Evolutionary conservation across 2,888 invertebrate genomes (phyloP).

Genomic region (Tenthredo livida): DNA sequence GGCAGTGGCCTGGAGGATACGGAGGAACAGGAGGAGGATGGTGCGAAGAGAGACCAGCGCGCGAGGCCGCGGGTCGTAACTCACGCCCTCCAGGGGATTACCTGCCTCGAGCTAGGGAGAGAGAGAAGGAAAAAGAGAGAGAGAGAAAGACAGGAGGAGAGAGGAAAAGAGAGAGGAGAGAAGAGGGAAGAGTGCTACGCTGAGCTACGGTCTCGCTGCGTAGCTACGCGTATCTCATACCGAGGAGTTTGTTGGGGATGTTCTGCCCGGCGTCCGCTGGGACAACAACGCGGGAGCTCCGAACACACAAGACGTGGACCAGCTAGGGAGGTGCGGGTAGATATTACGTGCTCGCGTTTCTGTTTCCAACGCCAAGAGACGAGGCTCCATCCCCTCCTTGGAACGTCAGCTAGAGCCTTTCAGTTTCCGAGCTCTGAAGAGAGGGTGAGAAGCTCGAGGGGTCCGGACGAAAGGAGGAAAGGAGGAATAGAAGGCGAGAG

Average conservation of each 20-base stretch:
- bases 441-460: slow-evolving; percentile 19
- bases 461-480: background rate
- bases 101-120: slow-evolving; percentile 70
- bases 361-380: slow-evolving; percentile 28
- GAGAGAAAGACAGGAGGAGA: slow-evolving; percentile 53
- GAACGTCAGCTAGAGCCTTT: background rate
- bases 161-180: slow-evolving; percentile 56
- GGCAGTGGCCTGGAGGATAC: slow-evolving; percentile 54
- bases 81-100: slow-evolving; percentile 79
- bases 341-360: slow-evolving; percentile 47
- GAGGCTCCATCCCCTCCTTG: background rate
- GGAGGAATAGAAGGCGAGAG: slow-evolving; percentile 35
- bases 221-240: slow-evolving; percentile 78
- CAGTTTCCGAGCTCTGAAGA: background rate
- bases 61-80: slow-evolving; percentile 66
- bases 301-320: slow-evolving; percentile 48
- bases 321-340: slow-evolving; percentile 20
- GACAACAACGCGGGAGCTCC: slow-evolving; percentile 50
- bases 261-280: slow-evolving; percentile 50
- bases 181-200: slow-evolving; percentile 64
- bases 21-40: slow-evolving; percentile 52
- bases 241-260: slow-evolving; percentile 63
- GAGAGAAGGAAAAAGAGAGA: slow-evolving; percentile 54
- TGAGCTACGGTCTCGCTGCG: slow-evolving; percentile 78
- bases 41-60: slow-evolving; percentile 56